phyloP scores from a whole-genome alignment of 2,888 invertebrate species.

The Eristalis arbustorum region DNA sequence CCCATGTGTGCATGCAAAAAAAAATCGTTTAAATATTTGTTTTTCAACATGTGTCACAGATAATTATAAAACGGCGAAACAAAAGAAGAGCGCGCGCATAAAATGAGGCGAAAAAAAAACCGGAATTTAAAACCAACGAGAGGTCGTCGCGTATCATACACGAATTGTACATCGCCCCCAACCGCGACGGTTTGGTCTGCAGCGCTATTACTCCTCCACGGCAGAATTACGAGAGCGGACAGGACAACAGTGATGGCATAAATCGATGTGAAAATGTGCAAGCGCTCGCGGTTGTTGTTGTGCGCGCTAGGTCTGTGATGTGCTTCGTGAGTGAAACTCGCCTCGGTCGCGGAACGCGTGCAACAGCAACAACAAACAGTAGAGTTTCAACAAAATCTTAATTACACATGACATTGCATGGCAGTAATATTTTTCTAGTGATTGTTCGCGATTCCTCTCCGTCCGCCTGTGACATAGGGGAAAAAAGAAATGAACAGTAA shows the following conservation, averaged over 20 bases:
- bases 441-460: slow-evolving; percentile 35
- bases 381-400: slow-evolving; percentile 58
- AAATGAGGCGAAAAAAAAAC: not conserved
- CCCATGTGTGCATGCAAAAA: slow-evolving; percentile 8
- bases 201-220: slow-evolving; percentile 41
- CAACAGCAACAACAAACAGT: not conserved
- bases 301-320: not conserved
- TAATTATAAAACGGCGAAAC: slow-evolving; percentile 60
- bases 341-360: not conserved
- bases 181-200: slow-evolving; percentile 13
- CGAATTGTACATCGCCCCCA: slow-evolving; percentile 41
- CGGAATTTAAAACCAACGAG: slow-evolving; percentile 18
- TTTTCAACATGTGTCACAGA: slow-evolving; percentile 70
- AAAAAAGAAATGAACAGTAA: not conserved
- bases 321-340: not conserved
- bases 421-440: slow-evolving; percentile 60
- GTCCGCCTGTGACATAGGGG: not conserved
- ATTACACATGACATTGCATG: slow-evolving; percentile 66
- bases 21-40: slow-evolving; percentile 60
- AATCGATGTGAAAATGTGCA: slow-evolving; percentile 58
- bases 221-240: slow-evolving; percentile 45
- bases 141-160: slow-evolving; percentile 56
- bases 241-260: slow-evolving; percentile 53
- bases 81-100: slow-evolving; percentile 16
- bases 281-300: slow-evolving; percentile 5